phyloP scores from a whole-genome alignment of 2,113 vertebrate genomes.

The Rhineura floridana region DNA sequence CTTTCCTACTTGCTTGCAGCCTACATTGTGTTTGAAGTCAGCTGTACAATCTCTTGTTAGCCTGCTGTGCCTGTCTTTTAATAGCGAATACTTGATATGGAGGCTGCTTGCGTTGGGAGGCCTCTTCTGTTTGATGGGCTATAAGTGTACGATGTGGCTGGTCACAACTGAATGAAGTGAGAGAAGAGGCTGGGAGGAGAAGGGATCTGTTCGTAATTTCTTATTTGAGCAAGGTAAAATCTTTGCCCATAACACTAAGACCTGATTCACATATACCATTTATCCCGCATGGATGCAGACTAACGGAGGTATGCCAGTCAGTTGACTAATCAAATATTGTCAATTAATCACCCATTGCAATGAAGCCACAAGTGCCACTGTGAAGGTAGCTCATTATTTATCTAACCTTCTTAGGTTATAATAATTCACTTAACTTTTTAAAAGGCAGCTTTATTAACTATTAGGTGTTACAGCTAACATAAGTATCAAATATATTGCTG shows the following conservation, averaged over 20 bases:
- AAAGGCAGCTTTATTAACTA: no score
- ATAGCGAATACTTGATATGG: background rate
- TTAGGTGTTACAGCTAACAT: no score
- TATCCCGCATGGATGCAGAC: background rate
- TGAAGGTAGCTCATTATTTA: background rate
- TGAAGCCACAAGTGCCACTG: background rate
- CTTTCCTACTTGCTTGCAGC: constrained; percentile 19
- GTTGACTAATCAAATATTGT: background rate
- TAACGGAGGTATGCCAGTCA: background rate
- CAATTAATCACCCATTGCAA: background rate
- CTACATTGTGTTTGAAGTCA: background rate
- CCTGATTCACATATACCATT: background rate
- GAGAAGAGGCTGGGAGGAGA: background rate
- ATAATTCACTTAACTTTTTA: no score
- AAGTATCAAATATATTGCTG: no score
- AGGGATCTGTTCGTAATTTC: background rate
- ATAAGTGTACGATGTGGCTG: constrained; percentile 13
- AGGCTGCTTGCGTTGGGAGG: background rate
- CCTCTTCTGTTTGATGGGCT: constrained; percentile 7
- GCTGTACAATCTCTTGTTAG: constrained; percentile 7
- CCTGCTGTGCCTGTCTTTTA: constrained; percentile 9
- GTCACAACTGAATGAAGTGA: constrained; percentile 2
- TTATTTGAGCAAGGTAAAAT: background rate
- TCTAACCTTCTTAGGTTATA: no score
- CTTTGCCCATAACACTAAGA: background rate